Base-by-base conservation (phyloP, 1,140 invertebrate genomes). In the Aporrectodea caliginosa region DNA sequence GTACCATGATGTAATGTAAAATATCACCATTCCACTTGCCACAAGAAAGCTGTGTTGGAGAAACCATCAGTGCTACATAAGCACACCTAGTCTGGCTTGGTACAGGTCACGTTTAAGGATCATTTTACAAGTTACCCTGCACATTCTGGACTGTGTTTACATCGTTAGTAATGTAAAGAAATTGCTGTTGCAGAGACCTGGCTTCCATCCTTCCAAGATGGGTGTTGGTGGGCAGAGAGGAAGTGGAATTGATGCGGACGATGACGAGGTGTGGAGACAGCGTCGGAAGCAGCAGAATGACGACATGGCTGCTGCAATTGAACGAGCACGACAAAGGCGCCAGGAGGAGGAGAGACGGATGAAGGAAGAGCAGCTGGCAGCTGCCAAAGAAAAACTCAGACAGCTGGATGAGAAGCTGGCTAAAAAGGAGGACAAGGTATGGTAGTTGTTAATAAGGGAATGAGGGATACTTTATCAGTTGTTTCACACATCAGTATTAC, bases 321-420 rank as follows among this genome's bases (percentile, higher is more conserved):
- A 93, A 81, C 90, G 93, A 75, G 94, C 94, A 0, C 91, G 93
- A 31, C 92, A 93, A 81, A 90, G 93, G 16, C 92, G 93, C 82
- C 93, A 94, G 83, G 93, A 95, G 83, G 93, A 94, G 85, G 93
- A 95, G 84, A 92, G 93, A 82, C 91, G 92, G 73, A 93, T 90
- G 83, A 58, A 58, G 43, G 91, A 92, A 81, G 90, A 91, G 80
- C 90, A 86, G 78, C 86, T 85, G 78, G 85, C 91, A 16, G 92
- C 91, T 35, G 90, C 90, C 16, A 83, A 83, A 68, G 91, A 92
- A 78, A 92, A 92, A 84, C 84, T 92, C 27, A 90, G 91, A 81
- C 89, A 90, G 83, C 83, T 92, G 1, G 91, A 92, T 77, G 90
- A 92, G 78, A 91, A 91, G 79, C 81, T 83, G n/a, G 82, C 83